These are phyloP conservation scores for Drosophila azteca DNA, from an alignment of 1,140 invertebrate genomes.

Conservation along the genomic window DNA sequence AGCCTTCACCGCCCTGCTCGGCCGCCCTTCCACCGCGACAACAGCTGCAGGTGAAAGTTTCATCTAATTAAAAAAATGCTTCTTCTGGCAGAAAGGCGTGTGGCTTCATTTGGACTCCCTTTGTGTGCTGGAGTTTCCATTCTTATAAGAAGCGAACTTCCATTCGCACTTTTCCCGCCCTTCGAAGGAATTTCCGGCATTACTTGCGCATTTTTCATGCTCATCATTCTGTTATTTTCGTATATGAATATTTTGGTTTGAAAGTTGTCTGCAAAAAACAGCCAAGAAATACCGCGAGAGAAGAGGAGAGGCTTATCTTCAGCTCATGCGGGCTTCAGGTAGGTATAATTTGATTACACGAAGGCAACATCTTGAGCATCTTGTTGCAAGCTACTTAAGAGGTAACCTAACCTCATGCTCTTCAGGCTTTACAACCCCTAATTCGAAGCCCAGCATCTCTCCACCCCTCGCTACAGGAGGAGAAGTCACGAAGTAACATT, in stretches of 20 bases:
- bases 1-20: not conserved
- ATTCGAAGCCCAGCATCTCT: not conserved
- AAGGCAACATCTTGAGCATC: too few relatives aligned
- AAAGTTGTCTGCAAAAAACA: not conserved
- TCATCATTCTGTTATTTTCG: conserved; percentile 13
- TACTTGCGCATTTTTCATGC: conserved; percentile 9
- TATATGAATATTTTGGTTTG: not conserved
- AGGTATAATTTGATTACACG: not conserved
- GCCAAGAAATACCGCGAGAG: not conserved
- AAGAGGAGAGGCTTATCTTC: too few relatives aligned
- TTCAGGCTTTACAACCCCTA: conserved; percentile 16
- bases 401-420: conserved; percentile 8
- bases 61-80: conserved; percentile 58
- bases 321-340: too few relatives aligned
- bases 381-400: conserved; percentile 1
- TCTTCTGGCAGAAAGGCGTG: conserved; percentile 52
- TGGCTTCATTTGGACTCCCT: conserved; percentile 42
- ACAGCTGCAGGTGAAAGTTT: conserved; percentile 64
- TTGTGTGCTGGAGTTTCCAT: not conserved
- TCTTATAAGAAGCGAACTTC: too few relatives aligned
- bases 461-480: conserved; percentile 3
- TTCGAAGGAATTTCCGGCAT: not conserved
- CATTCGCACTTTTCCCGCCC: too few relatives aligned
- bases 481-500: conserved; percentile 64
- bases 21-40: conserved; percentile 12